Evolutionary conservation across 2,113 vertebrate species (phyloP).

Genomic region (Myotis brandtii): DNA sequence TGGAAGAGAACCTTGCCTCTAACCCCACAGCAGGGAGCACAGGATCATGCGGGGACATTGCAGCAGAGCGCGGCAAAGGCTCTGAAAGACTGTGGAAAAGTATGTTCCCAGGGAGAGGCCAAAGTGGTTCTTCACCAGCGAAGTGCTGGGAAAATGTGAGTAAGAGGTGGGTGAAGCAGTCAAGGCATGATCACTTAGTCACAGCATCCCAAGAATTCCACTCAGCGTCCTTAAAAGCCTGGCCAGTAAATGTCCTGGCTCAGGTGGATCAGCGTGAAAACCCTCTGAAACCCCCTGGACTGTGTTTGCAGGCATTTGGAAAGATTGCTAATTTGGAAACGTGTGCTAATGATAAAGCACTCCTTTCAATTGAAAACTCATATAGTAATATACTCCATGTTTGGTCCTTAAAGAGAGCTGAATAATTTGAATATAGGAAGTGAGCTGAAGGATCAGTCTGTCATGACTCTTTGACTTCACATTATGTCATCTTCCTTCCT

Average conservation of each 20-base stretch:
- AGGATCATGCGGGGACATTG: neutral
- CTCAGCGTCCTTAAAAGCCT: neutral
- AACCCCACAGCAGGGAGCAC: neutral
- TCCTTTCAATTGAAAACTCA: neutral
- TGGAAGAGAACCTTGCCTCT: neutral
- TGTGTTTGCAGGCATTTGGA: neutral
- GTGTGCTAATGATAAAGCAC: neutral
- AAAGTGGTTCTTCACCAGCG: neutral
- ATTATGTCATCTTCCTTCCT: neutral
- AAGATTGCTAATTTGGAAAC: constrained; percentile 47
- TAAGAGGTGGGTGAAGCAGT: constrained; percentile 35
- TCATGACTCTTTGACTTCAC: neutral
- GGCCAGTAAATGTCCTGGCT: neutral
- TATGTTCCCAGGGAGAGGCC: neutral
- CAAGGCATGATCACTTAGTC: constrained; percentile 12
- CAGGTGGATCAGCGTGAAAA: constrained; percentile 21
- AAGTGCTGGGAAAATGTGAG: constrained; percentile 34
- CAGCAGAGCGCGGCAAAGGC: neutral
- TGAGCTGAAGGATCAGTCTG: neutral
- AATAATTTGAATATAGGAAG: constrained; percentile 19
- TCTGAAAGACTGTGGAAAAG: neutral
- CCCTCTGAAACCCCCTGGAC: neutral
- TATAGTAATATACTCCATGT: neutral
- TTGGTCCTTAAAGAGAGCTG: constrained; percentile 35
- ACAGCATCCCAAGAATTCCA: neutral